Base-by-base conservation (phyloP, 2,797 vertebrate species). In the Acestrorhynchus altus region DNA sequence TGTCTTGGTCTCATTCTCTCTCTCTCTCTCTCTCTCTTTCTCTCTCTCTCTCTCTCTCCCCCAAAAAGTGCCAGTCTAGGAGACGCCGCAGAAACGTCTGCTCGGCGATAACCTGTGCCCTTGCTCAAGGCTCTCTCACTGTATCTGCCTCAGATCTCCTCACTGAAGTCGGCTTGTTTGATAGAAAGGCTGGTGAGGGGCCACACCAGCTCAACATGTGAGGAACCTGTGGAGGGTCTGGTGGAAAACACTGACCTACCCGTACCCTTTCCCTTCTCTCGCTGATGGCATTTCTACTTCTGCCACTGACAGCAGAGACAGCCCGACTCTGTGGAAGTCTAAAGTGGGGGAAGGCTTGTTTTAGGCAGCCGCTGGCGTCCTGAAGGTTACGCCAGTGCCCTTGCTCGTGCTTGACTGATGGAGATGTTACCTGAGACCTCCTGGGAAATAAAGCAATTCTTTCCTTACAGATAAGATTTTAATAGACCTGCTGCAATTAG, bases 111-210 rank as follows among this genome's bases (percentile, higher is more conserved):
- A 86, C 79, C 79, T 35, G 31, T 51, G 77, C 73, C 80, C 76
- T 66, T 74, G 66, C 68, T 74, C 74, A 70, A 74, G 80, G 63
- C 68, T 60, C 39, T 49, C 57, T 70, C 26, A 1, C 66, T 77
- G 72, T 72, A 78, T 82, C 75, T 76, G 77, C 56, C 65, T 86
- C 68, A 78, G 79, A 83, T 82, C 81, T 76, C 54, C 24, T 79
- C 64, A 73, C 76, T 75, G 51, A 78, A 72, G 72, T 67, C 70
- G 54, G 52, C 66, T 57, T 40, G 70, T 81, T 77, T 81, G 81
- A 86, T 84, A 72, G 59, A 44, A 76, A 64, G 67, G 42, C 20
- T 61, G 59, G 69, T 18, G 70, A 67, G 72, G 42, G 49, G 75
- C 80, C 72, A 71, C 44, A 56, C 20, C 65, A 42, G 76, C 74